These are phyloP conservation scores for Nematostella vectensis DNA, from an alignment of 92 coral and sea anemone genomes.

Conservation along the genomic window DNA sequence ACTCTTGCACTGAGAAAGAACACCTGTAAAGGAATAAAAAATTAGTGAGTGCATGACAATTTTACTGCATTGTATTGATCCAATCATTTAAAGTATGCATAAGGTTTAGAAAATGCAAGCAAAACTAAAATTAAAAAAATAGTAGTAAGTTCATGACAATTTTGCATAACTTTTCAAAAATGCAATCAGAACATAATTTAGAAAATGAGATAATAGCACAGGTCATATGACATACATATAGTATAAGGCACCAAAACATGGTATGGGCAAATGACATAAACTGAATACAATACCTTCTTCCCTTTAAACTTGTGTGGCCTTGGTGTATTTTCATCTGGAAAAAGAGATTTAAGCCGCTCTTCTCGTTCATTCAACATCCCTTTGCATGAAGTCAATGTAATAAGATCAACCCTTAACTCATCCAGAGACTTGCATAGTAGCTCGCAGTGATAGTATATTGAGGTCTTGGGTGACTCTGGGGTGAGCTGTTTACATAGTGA, in stretches of 20 bases:
- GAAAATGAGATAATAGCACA: no score
- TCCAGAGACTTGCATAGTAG: conserved; percentile 76
- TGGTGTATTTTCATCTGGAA: conserved; percentile 63
- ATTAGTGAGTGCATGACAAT: background rate
- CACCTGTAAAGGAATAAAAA: conserved; percentile 43
- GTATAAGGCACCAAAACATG: no score
- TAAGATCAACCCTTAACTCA: conserved; percentile 74
- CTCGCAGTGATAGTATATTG: conserved; percentile 73
- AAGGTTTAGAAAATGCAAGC: background rate
- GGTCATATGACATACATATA: no score
- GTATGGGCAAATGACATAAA: no score
- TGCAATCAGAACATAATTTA: no score
- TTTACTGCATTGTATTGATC: background rate
- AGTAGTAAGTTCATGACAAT: background rate
- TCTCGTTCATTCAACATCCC: conserved; percentile 72
- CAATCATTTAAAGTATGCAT: no score
- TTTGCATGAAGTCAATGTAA: conserved; percentile 74
- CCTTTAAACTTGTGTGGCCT: conserved; percentile 73
- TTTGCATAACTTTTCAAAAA: no score
- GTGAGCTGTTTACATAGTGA: conserved; percentile 43
- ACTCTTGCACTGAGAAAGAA: conserved; percentile 91
- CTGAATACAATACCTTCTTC: conserved; percentile 72
- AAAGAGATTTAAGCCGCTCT: conserved; percentile 49
- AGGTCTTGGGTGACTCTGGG: conserved; percentile 33
- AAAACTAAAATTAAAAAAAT: background rate